Evolutionary conservation across 2,797 vertebrate species (phyloP), one percentile per base, ranked within the genome.

Genomic region (Semaprochilodus insignis): DNA sequence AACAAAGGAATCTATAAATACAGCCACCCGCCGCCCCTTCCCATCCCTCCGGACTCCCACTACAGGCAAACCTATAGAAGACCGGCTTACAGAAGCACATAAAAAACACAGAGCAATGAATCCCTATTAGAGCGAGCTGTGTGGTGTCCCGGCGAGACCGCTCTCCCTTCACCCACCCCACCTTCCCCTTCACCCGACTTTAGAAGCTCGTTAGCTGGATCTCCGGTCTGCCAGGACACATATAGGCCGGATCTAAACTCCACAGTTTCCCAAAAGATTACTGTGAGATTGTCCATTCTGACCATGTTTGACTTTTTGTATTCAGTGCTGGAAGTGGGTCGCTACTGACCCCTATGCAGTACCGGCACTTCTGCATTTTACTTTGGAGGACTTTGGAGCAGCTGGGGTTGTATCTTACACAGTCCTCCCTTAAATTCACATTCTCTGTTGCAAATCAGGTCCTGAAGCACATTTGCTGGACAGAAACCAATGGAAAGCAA

Each of bases 91-190:
- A 60, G 52, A 10, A 15, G 27, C 40, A 59, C 36, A 14, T 66
- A 17, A 55, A 73, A 70, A 80, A 80, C 52, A 19, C 44, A 72
- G 27, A 27, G 67, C 57, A 44, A 76, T 75, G 77, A 76, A 76
- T 84, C 48, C 65, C 75, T 23, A 84, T 84, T 84, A 76, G 78
- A 84, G 55, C 27, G 10, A 11, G 21, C 60, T 14, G 48, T 34
- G 67, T 79, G 40, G 25, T 72, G 62, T 23, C 66, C 71, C 44
- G 62, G 57, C 27, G 44, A 83, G 77, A 80, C 57, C 48, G 57
- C 16, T 19, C 76, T 40, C 51, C 23, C 57, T 40, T 66, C 60
- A 54, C 25, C 54, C 15, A 36, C 44, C 52, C 66, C 77, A 65
- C 55, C 48, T 11, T 36, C n/a, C 54, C 71, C 23, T 83, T 36